Base-by-base conservation (phyloP, 1,140 invertebrate species). In the Bemisia tabaci region DNA sequence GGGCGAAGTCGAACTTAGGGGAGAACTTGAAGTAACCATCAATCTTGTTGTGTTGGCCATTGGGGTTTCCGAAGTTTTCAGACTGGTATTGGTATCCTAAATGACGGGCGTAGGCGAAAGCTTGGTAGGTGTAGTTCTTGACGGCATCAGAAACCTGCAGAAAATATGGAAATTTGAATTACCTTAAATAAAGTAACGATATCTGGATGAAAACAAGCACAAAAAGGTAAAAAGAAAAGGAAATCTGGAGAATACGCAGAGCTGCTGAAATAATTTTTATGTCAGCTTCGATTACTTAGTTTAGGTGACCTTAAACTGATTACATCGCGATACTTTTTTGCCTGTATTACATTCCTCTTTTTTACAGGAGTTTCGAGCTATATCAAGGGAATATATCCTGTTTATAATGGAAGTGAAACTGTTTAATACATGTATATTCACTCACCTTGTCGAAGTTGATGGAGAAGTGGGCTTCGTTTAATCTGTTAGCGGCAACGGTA, bases 391-490 rank as follows among this genome's bases (percentile, higher is more conserved):
- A n/a, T n/a, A n/a, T n/a, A n/a, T n/a, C n/a, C n/a, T n/a, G n/a
- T n/a, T n/a, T n/a, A n/a, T n/a, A n/a, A n/a, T n/a, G n/a, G n/a
- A n/a, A n/a, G n/a, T n/a, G n/a, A n/a, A n/a, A n/a, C n/a, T n/a
- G n/a, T n/a, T n/a, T n/a, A n/a, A n/a, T n/a, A n/a, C n/a, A n/a
- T n/a, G n/a, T n/a, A n/a, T n/a, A n/a, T n/a, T 62, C 23, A 1
- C 71, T 27, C 12, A 65, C 11, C 64, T 81, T 78, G 59, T 82
- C 76, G 73, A 79, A 82, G 9, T 78, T 72, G 1, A 80, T 69
- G 22, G 75, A 70, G 11, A 79, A 69, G 58, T 76, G 76, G n/a
- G 80, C 69, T 62, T 75, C 70, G 71, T 87, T 79, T 1, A 81
- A 74, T 26, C 78, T 70, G 33, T 79, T 78, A 1, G 82, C 79